Evolutionary conservation across 2,888 invertebrate species (phyloP).

Genomic region (Diploptera punctata): DNA sequence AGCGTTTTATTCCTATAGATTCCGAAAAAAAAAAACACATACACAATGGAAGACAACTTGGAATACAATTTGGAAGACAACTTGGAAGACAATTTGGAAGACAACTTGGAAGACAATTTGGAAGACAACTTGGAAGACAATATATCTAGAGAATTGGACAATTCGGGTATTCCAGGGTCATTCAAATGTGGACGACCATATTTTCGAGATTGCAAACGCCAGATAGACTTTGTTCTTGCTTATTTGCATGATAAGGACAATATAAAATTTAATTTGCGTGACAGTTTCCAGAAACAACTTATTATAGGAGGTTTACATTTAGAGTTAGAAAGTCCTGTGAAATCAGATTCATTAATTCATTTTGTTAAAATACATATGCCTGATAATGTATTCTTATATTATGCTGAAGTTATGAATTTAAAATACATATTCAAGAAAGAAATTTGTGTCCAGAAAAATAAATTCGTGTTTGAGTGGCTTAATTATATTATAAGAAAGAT

Average conservation of each 20-base stretch:
- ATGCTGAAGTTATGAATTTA: not conserved
- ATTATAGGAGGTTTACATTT: not conserved
- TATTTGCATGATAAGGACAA: not conserved
- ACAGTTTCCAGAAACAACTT: not conserved
- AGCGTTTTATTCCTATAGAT: no score
- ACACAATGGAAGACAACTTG: no score
- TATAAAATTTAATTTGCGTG: no score
- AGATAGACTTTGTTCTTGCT: not conserved
- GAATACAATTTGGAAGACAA: no score
- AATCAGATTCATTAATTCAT: not conserved
- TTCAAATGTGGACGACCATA: not conserved
- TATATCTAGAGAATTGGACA: no score
- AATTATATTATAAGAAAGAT: not conserved
- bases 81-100: no score
- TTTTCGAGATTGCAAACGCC: not conserved
- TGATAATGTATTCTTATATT: not conserved
- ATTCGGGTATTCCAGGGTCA: not conserved
- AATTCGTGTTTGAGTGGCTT: not conserved
- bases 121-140: no score
- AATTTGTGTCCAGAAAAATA: not conserved
- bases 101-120: no score
- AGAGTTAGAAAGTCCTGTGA: not conserved
- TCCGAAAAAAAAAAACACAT: no score
- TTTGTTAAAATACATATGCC: not conserved
- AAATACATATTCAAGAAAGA: conserved; percentile 1